Conservation (phyloP, 2,113 vertebrate species). For the Triplophysa dalaica region DNA sequence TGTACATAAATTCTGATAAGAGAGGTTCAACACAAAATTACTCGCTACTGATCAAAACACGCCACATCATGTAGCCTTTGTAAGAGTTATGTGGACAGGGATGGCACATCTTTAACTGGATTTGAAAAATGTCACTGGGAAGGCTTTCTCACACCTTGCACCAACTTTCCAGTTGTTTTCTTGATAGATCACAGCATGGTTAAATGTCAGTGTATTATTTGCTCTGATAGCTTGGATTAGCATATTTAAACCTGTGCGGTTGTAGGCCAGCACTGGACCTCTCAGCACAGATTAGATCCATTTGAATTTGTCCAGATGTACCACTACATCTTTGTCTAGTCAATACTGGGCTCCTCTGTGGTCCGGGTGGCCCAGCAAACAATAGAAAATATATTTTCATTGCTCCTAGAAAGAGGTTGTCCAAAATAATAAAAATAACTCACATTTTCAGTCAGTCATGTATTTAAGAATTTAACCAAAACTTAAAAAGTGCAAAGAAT, state of each 20-base stretch:
- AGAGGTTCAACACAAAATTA: too few relatives aligned
- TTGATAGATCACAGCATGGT: background rate
- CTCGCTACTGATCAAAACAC: too few relatives aligned
- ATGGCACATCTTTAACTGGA: too few relatives aligned
- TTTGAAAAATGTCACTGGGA: background rate
- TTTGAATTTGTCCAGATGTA: slow-evolving; percentile 31
- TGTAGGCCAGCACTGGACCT: slow-evolving; percentile 23
- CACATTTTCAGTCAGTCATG: too few relatives aligned
- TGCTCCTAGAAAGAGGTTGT: too few relatives aligned
- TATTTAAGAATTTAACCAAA: too few relatives aligned
- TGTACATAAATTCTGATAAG: too few relatives aligned
- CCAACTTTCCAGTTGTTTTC: slow-evolving; percentile 38
- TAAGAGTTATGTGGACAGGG: too few relatives aligned
- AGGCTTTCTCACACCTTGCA: slow-evolving; percentile 7
- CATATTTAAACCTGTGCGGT: slow-evolving; percentile 31
- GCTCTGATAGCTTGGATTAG: slow-evolving; percentile 30
- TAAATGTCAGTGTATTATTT: background rate
- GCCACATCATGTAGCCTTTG: too few relatives aligned
- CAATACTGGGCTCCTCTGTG: slow-evolving; percentile 10
- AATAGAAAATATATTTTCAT: too few relatives aligned
- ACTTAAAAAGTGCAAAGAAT: too few relatives aligned
- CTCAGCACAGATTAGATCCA: slow-evolving; percentile 33
- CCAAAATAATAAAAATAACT: too few relatives aligned
- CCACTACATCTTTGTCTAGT: slow-evolving; percentile 38
- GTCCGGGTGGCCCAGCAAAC: background rate